These are phyloP conservation scores for Lagodon rhomboides DNA, from an alignment of 2,797 vertebrate genomes.

Conservation along the genomic window DNA sequence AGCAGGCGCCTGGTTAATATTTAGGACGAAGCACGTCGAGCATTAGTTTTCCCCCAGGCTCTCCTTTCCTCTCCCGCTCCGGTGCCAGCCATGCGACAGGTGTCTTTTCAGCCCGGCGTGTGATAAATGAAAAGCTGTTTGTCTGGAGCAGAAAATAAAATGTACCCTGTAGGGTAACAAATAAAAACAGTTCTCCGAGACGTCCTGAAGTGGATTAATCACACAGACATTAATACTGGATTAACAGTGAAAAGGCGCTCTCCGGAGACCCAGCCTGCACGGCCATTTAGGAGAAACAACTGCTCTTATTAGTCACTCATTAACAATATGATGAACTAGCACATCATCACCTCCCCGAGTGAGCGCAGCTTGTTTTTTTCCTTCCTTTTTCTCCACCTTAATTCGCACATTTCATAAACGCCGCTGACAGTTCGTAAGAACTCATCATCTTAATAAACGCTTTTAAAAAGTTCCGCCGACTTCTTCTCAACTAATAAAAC, in stretches of 20 bases:
- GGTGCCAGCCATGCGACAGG: conserved; percentile 76
- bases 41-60: conserved; percentile 76
- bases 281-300: conserved; percentile 55
- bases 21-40: conserved; percentile 70
- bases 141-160: conserved; percentile 71
- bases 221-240: conserved; percentile 5
- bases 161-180: conserved; percentile 66
- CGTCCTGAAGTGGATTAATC: conserved; percentile 73
- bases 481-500: conserved; percentile 25
- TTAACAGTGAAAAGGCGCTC: conserved; percentile 51
- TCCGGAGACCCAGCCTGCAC: conserved; percentile 44
- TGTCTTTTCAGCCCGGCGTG: conserved; percentile 76
- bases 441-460: conserved; percentile 15
- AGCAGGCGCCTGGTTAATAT: conserved; percentile 74
- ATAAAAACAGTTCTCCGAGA: conserved; percentile 65
- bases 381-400: conserved; percentile 10
- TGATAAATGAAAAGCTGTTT: conserved; percentile 83
- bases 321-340: conserved; percentile 55
- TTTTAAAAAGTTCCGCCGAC: neutral
- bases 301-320: conserved; percentile 58
- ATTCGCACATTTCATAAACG: conserved; percentile 5
- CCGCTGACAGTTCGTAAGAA: conserved; percentile 7
- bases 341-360: conserved; percentile 5
- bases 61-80: conserved; percentile 56
- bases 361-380: neutral